Conservation (phyloP, 2,797 vertebrate genomes). For the Spinibarbus caldwelli region DNA sequence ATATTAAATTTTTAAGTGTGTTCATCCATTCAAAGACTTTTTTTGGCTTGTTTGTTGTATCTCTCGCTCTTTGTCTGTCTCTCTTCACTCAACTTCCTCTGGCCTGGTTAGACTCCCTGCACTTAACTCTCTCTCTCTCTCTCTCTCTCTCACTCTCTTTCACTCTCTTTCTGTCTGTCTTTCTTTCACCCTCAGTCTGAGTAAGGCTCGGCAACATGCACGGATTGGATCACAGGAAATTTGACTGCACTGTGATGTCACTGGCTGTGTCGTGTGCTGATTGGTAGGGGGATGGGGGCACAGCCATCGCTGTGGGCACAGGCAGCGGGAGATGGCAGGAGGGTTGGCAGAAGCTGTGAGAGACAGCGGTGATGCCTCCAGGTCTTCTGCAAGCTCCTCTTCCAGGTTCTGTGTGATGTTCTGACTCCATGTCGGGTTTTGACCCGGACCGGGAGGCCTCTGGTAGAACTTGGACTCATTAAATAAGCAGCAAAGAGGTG, state of each 20-base stretch:
- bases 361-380: conserved; percentile 70
- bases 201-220: conserved; percentile 74
- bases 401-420: conserved; percentile 7
- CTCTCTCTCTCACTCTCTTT: conserved; percentile 47
- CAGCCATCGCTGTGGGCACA: conserved; percentile 57
- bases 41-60: conserved; percentile 16
- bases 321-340: conserved; percentile 64
- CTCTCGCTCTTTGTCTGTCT: conserved; percentile 38
- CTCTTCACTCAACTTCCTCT: conserved; percentile 24
- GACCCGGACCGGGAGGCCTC: conserved; percentile 60
- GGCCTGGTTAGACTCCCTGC: conserved; percentile 58
- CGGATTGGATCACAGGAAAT: conserved; percentile 77
- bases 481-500: conserved; percentile 39
- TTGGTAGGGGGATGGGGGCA: conserved; percentile 67
- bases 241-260: conserved; percentile 81
- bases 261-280: conserved; percentile 57
- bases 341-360: conserved; percentile 71
- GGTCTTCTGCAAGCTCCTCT: conserved; percentile 65
- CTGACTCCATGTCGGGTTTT: conserved; percentile 49
- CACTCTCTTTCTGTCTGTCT: conserved; percentile 52
- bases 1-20: not conserved
- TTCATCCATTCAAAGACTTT: not conserved
- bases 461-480: conserved; percentile 42
- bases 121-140: conserved; percentile 43
- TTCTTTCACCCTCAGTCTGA: conserved; percentile 50